Conservation (phyloP, 2,113 vertebrate genomes). For the Cyanoramphus novaezelandiae region DNA sequence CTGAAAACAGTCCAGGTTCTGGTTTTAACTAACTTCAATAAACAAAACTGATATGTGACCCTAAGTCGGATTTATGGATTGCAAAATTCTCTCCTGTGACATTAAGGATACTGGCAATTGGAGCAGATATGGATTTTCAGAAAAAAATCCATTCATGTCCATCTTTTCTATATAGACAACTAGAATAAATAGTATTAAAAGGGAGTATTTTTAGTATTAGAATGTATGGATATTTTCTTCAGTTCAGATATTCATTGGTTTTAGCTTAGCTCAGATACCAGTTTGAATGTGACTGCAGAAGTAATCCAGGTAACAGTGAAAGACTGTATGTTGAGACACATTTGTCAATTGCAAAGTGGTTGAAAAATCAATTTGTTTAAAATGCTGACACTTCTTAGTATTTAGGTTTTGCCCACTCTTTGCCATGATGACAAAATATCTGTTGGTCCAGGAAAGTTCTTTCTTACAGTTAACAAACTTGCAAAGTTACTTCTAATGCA, state of each 20-base stretch:
- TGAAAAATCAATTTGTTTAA: neutral
- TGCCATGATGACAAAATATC: neutral
- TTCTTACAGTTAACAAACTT: neutral
- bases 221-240: neutral
- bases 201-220: neutral
- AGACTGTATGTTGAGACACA: neutral
- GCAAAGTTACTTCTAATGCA: neutral
- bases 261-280: neutral
- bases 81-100: neutral
- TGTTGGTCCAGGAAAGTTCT: neutral
- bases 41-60: neutral
- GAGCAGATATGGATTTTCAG: neutral
- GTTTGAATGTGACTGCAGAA: neutral
- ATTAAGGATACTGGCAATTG: neutral
- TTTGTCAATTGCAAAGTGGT: neutral
- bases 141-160: neutral
- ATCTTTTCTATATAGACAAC: neutral
- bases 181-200: neutral
- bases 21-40: neutral
- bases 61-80: neutral
- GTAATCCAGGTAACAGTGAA: neutral
- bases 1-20: neutral
- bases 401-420: neutral
- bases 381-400: neutral
- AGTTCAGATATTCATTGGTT: neutral